Evolutionary conservation across 1,140 invertebrate genomes (phyloP), one percentile per base, ranked within the genome.

Genomic region (Branchinecta lindahli): DNA sequence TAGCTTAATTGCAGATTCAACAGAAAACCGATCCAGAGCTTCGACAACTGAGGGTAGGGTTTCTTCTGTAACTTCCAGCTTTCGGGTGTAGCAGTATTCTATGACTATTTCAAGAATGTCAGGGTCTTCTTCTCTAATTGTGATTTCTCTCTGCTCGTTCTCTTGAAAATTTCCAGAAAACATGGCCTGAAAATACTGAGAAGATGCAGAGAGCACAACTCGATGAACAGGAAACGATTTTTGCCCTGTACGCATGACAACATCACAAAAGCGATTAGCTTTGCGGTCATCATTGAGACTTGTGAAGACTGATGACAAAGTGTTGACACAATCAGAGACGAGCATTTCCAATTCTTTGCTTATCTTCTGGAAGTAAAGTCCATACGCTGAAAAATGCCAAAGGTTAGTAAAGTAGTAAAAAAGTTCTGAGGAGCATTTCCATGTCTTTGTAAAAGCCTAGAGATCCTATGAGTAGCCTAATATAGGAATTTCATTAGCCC

Each of bases 1-100:
- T 3, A 61, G 52, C 52, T 61, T 61, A 61, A 61, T 61, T 61
- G 52, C 52, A 61, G 52, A 61, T 12, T 61, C 52, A 61, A 61
- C 18, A 20, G 52, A 12, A 61, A 61, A 61, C 18, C 18, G 12
- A 61, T 61, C 52, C 12, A 61, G 18, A 61, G 12, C 12, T 61
- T 20, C 18, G 52, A 61, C 18, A 12, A 61, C 12, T 61, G 12
- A 15, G 12, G 18, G 52, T 20, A 61, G 12, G 4, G 52, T 15
- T 20, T 12, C 12, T 15, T 61, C 12, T 15, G 12, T 61, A 4
- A 61, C 18, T 15, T 61, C 52, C 12, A 61, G 12, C 6, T 61
- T 12, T 61, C 52, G 2, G 12, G 52, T 61, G 18, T 61, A 61
- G 18, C 52, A 61, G 18, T 61, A 61, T 20, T 61, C 52, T 20